Evolutionary conservation across 2,113 vertebrate species (phyloP), one percentile per base, ranked within the genome.

Genomic region (Protomyctophum bolini): DNA sequence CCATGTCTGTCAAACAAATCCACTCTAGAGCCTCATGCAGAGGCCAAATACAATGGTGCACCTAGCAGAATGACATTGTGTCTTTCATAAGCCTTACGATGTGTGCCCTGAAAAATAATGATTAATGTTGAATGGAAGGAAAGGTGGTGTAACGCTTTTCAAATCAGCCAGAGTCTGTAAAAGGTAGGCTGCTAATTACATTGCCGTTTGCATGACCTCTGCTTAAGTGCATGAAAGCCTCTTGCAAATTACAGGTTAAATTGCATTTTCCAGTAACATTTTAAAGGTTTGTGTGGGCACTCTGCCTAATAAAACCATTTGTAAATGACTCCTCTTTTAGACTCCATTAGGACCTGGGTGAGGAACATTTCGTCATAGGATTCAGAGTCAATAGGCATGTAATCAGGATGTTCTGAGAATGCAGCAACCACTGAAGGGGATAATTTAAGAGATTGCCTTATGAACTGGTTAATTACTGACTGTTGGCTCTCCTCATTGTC

Each of bases 381-480:
- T 87, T 90, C 80, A 64, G 82, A 93, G 87, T 91, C 92, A 93
- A 90, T 90, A 87, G 87, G 88, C 88, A 77, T 83, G 77, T 90
- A 91, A 93, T 93, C 88, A 94, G 91, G 85, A 92, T 77, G 66
- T 89, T 78, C 88, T 80, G 82, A 84, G 83, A 83, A 88, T 80
- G 84, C 57, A 71, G 83, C 70, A 76, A 70, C 75, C 68, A 80
- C 77, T 80, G 79, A 87, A 89, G 88, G 79, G 82, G 85, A 86
- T 93, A 90, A 93, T 94, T 93, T 91, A 89, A 86, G 76, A 90
- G 83, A 91, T 90, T 91, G 91, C 89, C 90, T 91, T 90, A 86
- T 92, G 88, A 93, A 92, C 90, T 88, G 87, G 80, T 88, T 93
- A 93, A 94, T 94, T 92, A 92, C 87, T 85, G 81, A 88, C 89